Evolutionary conservation across 2,888 invertebrate species (phyloP), one percentile per base, ranked within the genome.

Genomic region (Stenotaenia linearis): DNA sequence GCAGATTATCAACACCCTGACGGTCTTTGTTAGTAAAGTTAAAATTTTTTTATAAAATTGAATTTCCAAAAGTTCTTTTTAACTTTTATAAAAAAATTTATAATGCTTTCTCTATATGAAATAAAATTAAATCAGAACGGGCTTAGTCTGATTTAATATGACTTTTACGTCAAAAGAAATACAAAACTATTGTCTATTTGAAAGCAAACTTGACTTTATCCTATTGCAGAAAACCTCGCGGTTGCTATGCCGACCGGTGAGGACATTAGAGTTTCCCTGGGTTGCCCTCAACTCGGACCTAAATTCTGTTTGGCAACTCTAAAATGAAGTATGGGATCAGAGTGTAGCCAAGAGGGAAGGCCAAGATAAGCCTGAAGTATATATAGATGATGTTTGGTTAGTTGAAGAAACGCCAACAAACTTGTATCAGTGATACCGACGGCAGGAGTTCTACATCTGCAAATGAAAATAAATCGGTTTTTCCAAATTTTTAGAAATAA

Each of bases 251-350:
- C 69, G n/a, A 69, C 69, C 15, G 28, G 25, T 69, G 69, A 69
- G 25, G 69, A 69, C 69, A 69, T 69, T 69, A 69, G 4, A 28
- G 69, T 69, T 69, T 69, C 69, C n/a, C 69, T 28, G 69, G 69
- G 69, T 12, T 69, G 69, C 69, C 69, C 69, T 69, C 69, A 28
- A 69, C 28, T 6, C 28, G 12, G 69, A 1, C 15, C 69, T 69
- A 69, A 69, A 69, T 69, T 69, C 25, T 69, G 69, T 69, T 69
- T 69, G 69, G 69, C 69, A 69, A 69, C 69, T 69, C 69, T 69
- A 69, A 69, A 69, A 69, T 28, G 69, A 28, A 69, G 69, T 69
- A 69, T 69, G 28, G 28, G 69, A 69, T 69, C 69, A 69, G 69
- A 7, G 69, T 69, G 28, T 69, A 69, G 69, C 69, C 69, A 69